Evolutionary conservation across 2,888 invertebrate genomes (phyloP).

Genomic region (Lordiphosa fenestrarum): DNA sequence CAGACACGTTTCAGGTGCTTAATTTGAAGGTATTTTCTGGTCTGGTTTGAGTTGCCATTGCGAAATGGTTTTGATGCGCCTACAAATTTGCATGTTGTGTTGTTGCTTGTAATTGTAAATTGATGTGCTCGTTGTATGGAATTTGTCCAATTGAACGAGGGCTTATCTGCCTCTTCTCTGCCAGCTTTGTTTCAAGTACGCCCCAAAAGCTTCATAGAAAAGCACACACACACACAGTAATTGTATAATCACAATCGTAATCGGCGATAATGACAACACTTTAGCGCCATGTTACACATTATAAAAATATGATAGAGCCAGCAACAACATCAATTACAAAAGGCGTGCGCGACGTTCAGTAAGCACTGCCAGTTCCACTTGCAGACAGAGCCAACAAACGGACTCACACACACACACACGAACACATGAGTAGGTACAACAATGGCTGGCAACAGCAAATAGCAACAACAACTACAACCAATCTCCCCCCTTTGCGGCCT

Average conservation of each 20-base stretch:
- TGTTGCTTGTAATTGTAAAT: too few relatives aligned
- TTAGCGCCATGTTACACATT: constrained; percentile 54
- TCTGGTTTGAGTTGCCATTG: too few relatives aligned
- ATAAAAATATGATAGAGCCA: constrained; percentile 38
- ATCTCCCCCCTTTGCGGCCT: constrained; percentile 14
- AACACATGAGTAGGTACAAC: constrained; percentile 13
- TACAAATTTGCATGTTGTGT: too few relatives aligned
- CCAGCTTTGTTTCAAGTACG: too few relatives aligned
- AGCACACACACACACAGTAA: constrained; percentile 20
- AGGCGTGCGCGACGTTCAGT: constrained; percentile 18
- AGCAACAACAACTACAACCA: constrained; percentile 2
- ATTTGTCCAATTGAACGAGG: too few relatives aligned
- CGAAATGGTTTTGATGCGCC: too few relatives aligned
- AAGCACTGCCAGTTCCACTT: constrained; percentile 12
- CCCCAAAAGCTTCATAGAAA: too few relatives aligned
- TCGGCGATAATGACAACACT: constrained; percentile 62
- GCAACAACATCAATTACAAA: constrained; percentile 49
- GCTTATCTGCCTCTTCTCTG: too few relatives aligned
- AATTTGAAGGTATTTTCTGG: constrained; percentile 4
- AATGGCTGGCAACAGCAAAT: constrained; percentile 19
- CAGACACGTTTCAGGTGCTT: constrained; percentile 21
- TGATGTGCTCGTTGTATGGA: too few relatives aligned
- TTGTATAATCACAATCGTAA: constrained; percentile 52
- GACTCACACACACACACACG: constrained; percentile 12
- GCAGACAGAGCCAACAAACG: constrained; percentile 28